phyloP scores from a whole-genome alignment of 2,113 vertebrate genomes.

The Oncorhynchus masou region DNA sequence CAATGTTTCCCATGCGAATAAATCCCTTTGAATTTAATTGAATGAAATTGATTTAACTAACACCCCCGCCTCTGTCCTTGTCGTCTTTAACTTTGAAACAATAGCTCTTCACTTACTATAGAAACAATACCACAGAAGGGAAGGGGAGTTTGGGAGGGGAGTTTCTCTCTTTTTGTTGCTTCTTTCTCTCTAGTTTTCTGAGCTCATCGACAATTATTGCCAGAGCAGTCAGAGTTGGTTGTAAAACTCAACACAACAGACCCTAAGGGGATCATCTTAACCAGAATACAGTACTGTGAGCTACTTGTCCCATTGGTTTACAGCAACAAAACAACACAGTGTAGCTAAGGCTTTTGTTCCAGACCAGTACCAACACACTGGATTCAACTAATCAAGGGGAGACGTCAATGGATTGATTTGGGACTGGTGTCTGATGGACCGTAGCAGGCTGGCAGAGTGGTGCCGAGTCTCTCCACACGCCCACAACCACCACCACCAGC shows the following conservation, averaged over 20 bases:
- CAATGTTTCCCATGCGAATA: no score
- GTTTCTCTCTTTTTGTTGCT: slow-evolving; percentile 33
- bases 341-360: no score
- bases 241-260: neutral
- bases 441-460: slow-evolving; percentile 55
- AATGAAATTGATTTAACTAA: neutral
- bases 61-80: slow-evolving; percentile 45
- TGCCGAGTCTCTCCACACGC: slow-evolving; percentile 47
- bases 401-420: slow-evolving; percentile 27
- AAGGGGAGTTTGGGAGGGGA: slow-evolving; percentile 23
- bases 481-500: slow-evolving; percentile 17
- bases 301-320: no score
- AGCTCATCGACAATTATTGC: slow-evolving; percentile 8
- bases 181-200: neutral
- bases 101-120: slow-evolving; percentile 44
- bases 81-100: slow-evolving; percentile 58
- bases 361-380: no score
- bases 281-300: no score
- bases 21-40: no score
- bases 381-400: neutral
- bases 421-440: slow-evolving; percentile 29
- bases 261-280: no score
- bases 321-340: no score
- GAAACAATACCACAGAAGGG: slow-evolving; percentile 44
- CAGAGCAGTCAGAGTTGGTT: slow-evolving; percentile 42